phyloP scores from a whole-genome alignment of 2,888 invertebrate genomes.

The Rhyacophila evoluta region DNA sequence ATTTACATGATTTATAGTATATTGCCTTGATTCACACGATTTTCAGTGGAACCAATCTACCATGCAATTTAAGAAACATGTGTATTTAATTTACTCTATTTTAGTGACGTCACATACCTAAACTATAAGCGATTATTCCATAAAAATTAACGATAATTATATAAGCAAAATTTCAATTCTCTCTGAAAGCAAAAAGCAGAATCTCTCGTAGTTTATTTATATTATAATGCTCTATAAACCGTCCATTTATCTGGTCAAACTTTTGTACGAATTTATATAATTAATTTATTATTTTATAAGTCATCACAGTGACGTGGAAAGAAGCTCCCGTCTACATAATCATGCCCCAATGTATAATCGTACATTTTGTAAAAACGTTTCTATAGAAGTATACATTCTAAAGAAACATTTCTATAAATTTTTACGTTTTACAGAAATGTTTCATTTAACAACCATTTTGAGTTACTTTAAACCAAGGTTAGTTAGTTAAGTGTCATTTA shows the following conservation, averaged over 20 bases:
- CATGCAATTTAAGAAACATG: no score
- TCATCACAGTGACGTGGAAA: no score
- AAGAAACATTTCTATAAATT: no score
- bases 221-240: slow-evolving; percentile 46
- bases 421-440: no score
- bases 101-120: no score
- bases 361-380: neutral
- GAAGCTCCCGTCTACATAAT: no score
- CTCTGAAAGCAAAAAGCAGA: neutral
- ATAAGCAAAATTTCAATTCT: slow-evolving; percentile 6
- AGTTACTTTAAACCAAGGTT: slow-evolving; percentile 14
- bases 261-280: slow-evolving; percentile 33
- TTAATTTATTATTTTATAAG: slow-evolving; percentile 26
- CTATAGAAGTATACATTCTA: no score
- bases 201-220: slow-evolving; percentile 38
- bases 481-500: neutral
- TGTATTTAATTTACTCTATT: no score
- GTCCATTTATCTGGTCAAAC: slow-evolving; percentile 55
- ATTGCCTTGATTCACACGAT: no score
- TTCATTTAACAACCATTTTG: neutral
- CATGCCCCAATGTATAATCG: neutral
- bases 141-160: neutral
- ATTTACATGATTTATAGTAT: no score
- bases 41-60: no score
- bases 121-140: no score